A percentile compares a stretch with the other conserved stretches of the same genome.
Conservation (phyloP, 2,888 invertebrate species). For the Andrena minutula region DNA sequence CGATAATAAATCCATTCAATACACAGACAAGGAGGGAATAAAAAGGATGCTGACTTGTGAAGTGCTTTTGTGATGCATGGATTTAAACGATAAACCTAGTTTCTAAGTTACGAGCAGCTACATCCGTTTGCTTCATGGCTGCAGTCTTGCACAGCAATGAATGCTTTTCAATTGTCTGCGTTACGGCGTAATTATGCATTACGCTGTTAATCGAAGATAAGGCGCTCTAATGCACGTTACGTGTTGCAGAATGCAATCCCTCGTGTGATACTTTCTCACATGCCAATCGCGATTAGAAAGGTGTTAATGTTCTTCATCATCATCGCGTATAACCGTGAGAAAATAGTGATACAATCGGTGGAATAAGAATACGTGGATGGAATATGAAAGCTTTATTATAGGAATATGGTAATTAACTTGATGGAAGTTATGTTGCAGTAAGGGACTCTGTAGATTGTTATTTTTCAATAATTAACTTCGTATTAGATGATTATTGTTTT, state of each 20-base stretch:
- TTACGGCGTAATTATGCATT: slow-evolving; percentile 8
- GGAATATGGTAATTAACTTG: neutral
- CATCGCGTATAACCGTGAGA: slow-evolving; percentile 32
- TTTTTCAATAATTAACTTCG: neutral
- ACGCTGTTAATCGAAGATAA: slow-evolving; percentile 12
- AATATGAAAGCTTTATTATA: slow-evolving; percentile 14
- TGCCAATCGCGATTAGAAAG: slow-evolving; percentile 26
- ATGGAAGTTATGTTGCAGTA: neutral
- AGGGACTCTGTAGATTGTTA: neutral
- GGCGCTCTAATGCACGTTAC: slow-evolving; percentile 3
- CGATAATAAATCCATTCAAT: too few species aligned
- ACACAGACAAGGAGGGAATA: too few species aligned
- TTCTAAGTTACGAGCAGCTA: too few species aligned
- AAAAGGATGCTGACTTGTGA: too few species aligned
- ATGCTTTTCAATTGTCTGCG: slow-evolving; percentile 4
- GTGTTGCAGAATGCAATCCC: slow-evolving; percentile 19
- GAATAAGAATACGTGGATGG: slow-evolving; percentile 13
- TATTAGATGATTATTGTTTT: neutral
- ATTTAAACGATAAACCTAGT: too few species aligned
- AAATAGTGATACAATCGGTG: slow-evolving; percentile 15
- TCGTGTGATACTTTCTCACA: slow-evolving; percentile 40
- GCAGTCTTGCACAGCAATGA: neutral
- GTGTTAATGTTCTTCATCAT: slow-evolving; percentile 36
- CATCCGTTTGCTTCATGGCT: too few species aligned
- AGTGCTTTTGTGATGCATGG: too few species aligned